Percentiles rank a stretch among this genome's conserved stretches.
Evolutionary conservation across 2,888 invertebrate species (phyloP).

Genomic region (Drosophila paracracens): DNA sequence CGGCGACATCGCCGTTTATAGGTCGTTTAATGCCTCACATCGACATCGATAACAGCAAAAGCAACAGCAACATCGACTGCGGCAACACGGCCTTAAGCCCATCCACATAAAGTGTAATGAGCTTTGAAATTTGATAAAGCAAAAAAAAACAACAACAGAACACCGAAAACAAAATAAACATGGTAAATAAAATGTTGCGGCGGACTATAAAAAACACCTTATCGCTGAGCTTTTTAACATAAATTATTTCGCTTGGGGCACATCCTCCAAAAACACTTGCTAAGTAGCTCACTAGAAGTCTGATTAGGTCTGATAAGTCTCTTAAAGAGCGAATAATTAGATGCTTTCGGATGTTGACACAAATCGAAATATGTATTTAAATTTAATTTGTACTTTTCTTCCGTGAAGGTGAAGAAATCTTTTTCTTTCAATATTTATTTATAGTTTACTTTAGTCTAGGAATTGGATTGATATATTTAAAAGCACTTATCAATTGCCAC

Average conservation of each 20-base stretch:
- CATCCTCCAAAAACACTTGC: background rate
- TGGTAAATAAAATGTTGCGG: conserved; percentile 18
- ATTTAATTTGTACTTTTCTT: too few relatives aligned
- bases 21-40: conserved; percentile 69
- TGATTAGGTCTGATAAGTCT: background rate
- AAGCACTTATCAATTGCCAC: background rate
- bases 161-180: conserved; percentile 34
- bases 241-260: conserved; percentile 4
- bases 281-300: background rate
- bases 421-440: too few relatives aligned
- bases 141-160: background rate
- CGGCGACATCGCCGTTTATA: conserved; percentile 72
- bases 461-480: background rate
- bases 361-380: background rate
- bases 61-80: background rate
- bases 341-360: background rate
- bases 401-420: background rate
- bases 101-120: conserved; percentile 74
- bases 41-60: conserved; percentile 55
- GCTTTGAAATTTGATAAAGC: conserved; percentile 81
- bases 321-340: conserved; percentile 1
- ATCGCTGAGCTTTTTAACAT: conserved; percentile 13
- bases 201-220: conserved; percentile 11
- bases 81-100: conserved; percentile 57
- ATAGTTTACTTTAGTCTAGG: background rate